Evolutionary conservation across 2,797 vertebrate species (phyloP), one percentile per base, ranked within the genome.

Genomic region (Platyrinchus mystaceus): DNA sequence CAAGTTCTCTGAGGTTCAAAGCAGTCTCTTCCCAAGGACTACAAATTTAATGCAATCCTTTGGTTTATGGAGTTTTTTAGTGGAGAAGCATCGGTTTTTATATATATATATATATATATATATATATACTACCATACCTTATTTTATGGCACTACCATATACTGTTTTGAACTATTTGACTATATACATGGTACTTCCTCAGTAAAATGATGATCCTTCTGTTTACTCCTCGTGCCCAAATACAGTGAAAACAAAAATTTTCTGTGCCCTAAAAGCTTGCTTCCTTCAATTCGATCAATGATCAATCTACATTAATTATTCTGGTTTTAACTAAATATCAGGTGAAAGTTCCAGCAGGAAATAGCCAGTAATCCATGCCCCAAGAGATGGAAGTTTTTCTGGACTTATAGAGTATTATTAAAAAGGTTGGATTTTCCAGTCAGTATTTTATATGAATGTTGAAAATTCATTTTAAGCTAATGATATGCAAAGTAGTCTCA

Each of bases 381-480:
- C 75, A 94, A 60, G 10, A 86, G 62, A 93, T 3, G 47, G 13
- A 46, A 78, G 6, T 10, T 76, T 93, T 93, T 70, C 74, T 81
- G 68, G 34, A 80, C 30, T 93, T 84, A 39, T 49, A 67, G 27
- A 63, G 8, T 79, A 47, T 44, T 73, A 71, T 79, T 82, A 58
- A 58, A 91, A 76, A 44, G n/a, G 37, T n/a, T 78, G 27, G 52
- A 76, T 93, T 91, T 95, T 82, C 43, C 63, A 80, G 71, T 92
- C 75, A 89, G 66, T 93, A 46, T 91, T 56, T 96, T 95, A 84
- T 12, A 44, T 41, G 32, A 80, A 62, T 73, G 69, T n/a, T 91
- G 90, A 91, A 97, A 96, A 96, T 87, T 96, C 58, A 94, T 96
- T 97, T 97, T 93, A 93, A 85, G 41, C 41, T 96, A 97, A 97